Conservation (phyloP, 2,113 vertebrate genomes). For the Pogonocichla stellata region DNA sequence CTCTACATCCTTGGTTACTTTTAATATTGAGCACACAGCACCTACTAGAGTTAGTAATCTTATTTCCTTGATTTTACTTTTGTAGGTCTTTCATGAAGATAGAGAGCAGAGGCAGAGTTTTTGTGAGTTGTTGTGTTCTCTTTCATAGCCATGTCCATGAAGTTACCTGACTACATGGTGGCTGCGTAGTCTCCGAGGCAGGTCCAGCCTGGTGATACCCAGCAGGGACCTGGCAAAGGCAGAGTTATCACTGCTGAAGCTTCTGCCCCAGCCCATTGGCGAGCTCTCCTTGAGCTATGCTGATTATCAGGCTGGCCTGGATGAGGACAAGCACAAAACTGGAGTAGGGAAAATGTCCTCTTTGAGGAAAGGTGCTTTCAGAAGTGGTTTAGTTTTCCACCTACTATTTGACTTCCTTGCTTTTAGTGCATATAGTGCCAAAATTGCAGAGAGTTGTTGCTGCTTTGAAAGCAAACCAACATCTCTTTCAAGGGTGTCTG, state of each 20-base stretch:
- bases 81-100: background rate
- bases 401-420: background rate
- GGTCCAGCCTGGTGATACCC: accelerated
- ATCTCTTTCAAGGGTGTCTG: background rate
- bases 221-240: background rate
- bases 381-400: background rate
- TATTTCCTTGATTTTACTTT: background rate
- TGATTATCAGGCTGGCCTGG: accelerated
- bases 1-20: background rate
- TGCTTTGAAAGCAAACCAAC: background rate
- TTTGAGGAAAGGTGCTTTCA: background rate
- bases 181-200: background rate
- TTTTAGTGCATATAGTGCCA: background rate
- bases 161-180: background rate
- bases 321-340: background rate
- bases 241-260: background rate
- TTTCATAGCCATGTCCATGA: background rate
- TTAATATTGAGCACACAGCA: background rate
- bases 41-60: background rate
- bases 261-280: background rate
- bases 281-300: accelerated
- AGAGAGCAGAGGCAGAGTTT: background rate
- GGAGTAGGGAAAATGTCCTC: background rate
- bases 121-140: background rate
- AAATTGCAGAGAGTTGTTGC: background rate